Base-by-base conservation (phyloP, 2,888 invertebrate species). In the Hypercompe scribonia region DNA sequence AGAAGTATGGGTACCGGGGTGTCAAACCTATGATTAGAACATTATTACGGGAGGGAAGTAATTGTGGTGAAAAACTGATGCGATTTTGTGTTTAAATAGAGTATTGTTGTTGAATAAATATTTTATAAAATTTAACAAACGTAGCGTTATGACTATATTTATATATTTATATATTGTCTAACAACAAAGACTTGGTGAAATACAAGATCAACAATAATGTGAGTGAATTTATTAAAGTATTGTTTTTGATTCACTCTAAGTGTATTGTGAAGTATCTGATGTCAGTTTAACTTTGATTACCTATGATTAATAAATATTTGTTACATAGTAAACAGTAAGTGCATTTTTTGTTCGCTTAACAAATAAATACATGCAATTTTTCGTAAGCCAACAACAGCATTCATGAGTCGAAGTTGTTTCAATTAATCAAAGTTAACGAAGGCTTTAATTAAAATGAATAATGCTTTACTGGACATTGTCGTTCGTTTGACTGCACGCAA, bases 1-100 rank as follows among this genome's bases (percentile, higher is more conserved):
- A 58, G 71, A 71, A 73, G 76, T 81, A 80, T 74, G 81, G 80
- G 84, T 80, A 80, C 82, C 82, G 83, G 92, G 92, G 93, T 92
- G 93, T 90, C 92, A 93, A 93, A 93, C 94, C 94, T 93, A 94
- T 95, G 92, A 94, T 95, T 95, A 95, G 89, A 89, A 89, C 87
- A 89, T 92, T 92, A 94, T 93, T 92, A 93, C 70, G 67, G 77
- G 88, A 90, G 92, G 91, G 90, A 89, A 87, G 89, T 89, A 87
- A 89, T 89, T 92, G 92, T 90, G 91, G 92, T 85, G 88, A 90
- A 92, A 92, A 92, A 92, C 86, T 88, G 89, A 88, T 88, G 88
- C 84, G 80, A 81, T 80, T 80, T 81, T 70, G 76, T 75, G 76
- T 79, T 83, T 84, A 85, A 88, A 89, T 87, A 83, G 81, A 82